A percentile compares a stretch with the other conserved stretches of the same genome.
These are phyloP conservation scores for Onychostruthus taczanowskii DNA, from an alignment of 2,113 vertebrate genomes.

Conservation along the genomic window DNA sequence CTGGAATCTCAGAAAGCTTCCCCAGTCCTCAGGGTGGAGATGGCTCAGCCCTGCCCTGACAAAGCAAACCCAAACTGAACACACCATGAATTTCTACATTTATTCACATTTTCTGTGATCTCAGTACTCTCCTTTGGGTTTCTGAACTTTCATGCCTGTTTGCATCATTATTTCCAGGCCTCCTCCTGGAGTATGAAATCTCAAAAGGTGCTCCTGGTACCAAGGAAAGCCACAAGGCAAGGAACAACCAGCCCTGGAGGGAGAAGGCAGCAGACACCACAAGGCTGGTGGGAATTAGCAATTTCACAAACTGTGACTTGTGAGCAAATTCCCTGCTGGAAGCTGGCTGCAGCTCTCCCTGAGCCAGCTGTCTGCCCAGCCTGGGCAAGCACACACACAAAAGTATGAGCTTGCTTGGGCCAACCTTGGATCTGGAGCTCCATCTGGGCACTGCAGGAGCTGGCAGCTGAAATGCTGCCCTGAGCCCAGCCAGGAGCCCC, in stretches of 20 bases:
- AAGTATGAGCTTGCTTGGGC: accelerated
- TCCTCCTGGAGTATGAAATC: background rate
- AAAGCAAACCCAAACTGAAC: background rate
- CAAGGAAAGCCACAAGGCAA: accelerated
- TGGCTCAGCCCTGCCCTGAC: background rate
- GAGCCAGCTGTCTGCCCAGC: background rate
- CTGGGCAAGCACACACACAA: background rate
- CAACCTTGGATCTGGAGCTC: background rate
- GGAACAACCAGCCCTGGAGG: background rate
- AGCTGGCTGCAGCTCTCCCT: background rate
- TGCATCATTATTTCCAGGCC: background rate
- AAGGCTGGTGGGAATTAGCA: background rate
- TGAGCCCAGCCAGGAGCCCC: background rate
- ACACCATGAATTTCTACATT: background rate
- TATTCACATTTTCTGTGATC: background rate
- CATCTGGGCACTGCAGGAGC: background rate
- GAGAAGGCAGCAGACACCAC: background rate
- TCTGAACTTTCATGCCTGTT: background rate
- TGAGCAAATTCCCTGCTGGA: background rate
- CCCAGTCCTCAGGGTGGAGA: background rate
- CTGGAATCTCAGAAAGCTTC: background rate
- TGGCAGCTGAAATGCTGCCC: background rate
- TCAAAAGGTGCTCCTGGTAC: background rate
- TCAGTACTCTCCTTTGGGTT: background rate
- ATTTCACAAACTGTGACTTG: background rate